Conservation (phyloP, 2,113 vertebrate genomes). For the Toxotes chatareus region DNA sequence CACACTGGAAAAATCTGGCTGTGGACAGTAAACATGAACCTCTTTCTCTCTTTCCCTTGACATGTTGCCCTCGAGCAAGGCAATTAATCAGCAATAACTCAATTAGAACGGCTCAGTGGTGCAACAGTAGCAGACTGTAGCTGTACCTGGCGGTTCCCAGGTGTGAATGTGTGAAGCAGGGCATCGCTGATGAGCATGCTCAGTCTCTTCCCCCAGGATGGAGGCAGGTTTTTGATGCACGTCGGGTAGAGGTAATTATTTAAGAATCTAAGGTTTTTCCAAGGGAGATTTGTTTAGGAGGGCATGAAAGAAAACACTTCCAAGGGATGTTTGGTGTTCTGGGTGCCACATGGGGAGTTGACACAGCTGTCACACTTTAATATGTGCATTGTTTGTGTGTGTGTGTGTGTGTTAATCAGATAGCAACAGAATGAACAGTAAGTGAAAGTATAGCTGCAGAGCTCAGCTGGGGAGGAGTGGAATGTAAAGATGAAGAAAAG, state of each 20-base stretch:
- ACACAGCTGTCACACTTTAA: neutral
- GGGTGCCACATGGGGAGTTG: neutral
- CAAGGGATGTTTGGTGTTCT: neutral
- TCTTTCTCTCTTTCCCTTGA: neutral
- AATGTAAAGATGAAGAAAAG: neutral
- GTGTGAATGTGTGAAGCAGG: slow-evolving; percentile 32
- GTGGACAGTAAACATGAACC: neutral
- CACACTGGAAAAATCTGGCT: neutral
- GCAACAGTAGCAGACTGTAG: slow-evolving; percentile 19
- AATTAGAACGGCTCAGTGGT: slow-evolving; percentile 19
- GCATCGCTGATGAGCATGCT: slow-evolving; percentile 20
- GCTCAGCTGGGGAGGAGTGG: neutral
- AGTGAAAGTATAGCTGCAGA: neutral
- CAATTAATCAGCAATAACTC: slow-evolving; percentile 33
- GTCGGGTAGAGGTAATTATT: neutral
- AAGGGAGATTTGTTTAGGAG: neutral
- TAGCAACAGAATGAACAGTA: neutral
- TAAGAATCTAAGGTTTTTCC: neutral
- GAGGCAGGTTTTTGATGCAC: neutral
- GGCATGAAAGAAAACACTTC: neutral
- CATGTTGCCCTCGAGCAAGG: slow-evolving; percentile 26
- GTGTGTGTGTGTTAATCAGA: neutral
- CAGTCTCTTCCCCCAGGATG: neutral
- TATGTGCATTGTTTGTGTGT: neutral
- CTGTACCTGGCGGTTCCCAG: slow-evolving; percentile 42